Base-by-base conservation (phyloP, 37 sponge, comb jelly and placozoan genomes). In the Cladorhizidae sp. region DNA sequence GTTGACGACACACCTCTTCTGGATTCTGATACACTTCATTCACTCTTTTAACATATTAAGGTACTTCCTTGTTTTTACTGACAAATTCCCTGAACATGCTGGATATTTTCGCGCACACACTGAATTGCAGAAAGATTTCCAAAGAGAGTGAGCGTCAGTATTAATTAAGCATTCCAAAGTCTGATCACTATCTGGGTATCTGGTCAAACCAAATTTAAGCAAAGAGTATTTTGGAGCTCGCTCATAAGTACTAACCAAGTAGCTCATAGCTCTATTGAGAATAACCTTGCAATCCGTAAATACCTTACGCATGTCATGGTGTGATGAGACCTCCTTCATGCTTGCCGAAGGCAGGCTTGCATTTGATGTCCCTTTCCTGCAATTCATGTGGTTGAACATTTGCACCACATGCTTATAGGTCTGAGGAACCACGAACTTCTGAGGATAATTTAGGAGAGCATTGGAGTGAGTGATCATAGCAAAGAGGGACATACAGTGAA, bases 311-410 rank as follows among this genome's bases (percentile, higher is more conserved):
- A 40, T 25, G 38, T 58, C 40, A 1, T 43, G 1, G 6, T 39
- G 28, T 12, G 40, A 32, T 3, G 31, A 25, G 29, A 81, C 83
- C 52, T 76, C 52, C 0, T 70, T 50, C 7, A 52, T 51, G 57
- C 82, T 76, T 11, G 82, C 82, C 25, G 77, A 22, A 8, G 76
- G 42, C 7, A 87, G 40, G 61, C 73, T 55, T 1, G 29, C 29
- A 22, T 87, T 36, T 39, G 32, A 26, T 21, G 22, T 70, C 23
- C 5, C 36, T 11, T 54, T 74, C 36, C 11, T 14, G 56, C 74
- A 50, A 39, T 82, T 82, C 51, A 87, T 40, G 29, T 59, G 31
- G 32, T 78, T 86, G 73, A 91, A 91, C 3, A 91, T n/a, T 54
- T 91, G 84, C 1, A 81, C 72, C 25, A 28, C 40, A 29, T 79